These are phyloP conservation scores for Rhynchotus rufescens DNA, from an alignment of 2,797 vertebrate species.

Conservation along the genomic window DNA sequence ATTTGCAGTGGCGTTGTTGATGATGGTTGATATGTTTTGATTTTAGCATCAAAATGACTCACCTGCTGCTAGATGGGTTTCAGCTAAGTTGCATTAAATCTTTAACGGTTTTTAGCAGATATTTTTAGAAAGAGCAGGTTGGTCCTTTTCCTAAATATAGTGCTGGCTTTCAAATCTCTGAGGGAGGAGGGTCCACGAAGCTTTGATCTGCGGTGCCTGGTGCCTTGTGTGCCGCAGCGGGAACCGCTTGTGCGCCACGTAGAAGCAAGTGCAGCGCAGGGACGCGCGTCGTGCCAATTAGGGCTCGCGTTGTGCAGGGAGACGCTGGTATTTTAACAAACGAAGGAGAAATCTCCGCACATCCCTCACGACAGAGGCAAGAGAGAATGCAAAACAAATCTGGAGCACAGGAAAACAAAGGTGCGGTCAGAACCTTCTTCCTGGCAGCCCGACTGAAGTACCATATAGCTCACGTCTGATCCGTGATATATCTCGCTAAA, in stretches of 20 bases:
- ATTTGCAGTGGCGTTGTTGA: neutral
- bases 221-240: neutral
- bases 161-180: constrained; percentile 8
- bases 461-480: neutral
- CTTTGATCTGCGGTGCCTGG: neutral
- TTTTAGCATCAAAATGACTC: neutral
- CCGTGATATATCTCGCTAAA: constrained; percentile 22
- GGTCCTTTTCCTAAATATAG: neutral
- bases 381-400: neutral
- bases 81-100: constrained; percentile 9
- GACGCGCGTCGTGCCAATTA: neutral
- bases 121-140: constrained; percentile 19
- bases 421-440: neutral
- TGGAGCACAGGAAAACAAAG: neutral
- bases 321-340: neutral
- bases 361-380: neutral
- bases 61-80: neutral
- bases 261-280: neutral
- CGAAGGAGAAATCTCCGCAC: neutral
- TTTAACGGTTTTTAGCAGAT: neutral
- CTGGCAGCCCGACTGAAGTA: neutral
- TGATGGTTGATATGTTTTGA: neutral
- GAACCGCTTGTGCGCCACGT: neutral
- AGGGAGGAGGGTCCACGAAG: neutral
- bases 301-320: neutral